Evolutionary conservation across 2,797 vertebrate species (phyloP).

Genomic region (Tapirus indicus): DNA sequence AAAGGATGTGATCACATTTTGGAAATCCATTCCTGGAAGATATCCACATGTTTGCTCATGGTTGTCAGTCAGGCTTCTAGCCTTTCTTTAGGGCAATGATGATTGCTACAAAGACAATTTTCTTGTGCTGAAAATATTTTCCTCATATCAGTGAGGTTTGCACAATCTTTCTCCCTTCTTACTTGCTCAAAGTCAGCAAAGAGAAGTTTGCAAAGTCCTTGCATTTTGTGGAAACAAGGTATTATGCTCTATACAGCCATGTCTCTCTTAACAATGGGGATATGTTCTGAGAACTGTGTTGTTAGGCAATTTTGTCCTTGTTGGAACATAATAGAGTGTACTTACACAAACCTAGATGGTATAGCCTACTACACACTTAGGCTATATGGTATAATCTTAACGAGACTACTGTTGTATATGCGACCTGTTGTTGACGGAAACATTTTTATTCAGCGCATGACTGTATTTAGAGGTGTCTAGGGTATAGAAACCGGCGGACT

Average conservation of each 20-base stretch:
- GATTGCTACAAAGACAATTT: background rate
- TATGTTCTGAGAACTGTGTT: too few species aligned
- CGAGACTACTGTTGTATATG: too few species aligned
- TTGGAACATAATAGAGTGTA: too few species aligned
- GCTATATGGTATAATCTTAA: too few species aligned
- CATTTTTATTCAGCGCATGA: too few species aligned
- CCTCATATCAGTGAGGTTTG: background rate
- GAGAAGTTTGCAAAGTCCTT: conserved; percentile 61
- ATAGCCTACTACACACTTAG: too few species aligned
- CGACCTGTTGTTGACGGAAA: too few species aligned
- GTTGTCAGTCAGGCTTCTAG: background rate
- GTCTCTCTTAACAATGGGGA: too few species aligned
- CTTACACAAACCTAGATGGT: too few species aligned
- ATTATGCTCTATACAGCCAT: background rate
- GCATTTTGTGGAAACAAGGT: conserved; percentile 2
- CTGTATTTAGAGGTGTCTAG: background rate
- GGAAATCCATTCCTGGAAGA: conserved; percentile 54
- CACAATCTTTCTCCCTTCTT: background rate
- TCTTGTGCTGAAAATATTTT: conserved; percentile 43
- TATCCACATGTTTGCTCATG: conserved; percentile 6
- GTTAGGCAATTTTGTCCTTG: too few species aligned
- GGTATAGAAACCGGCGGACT: background rate
- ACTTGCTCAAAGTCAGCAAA: background rate
- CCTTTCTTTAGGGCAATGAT: conserved; percentile 60
- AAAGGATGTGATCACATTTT: conserved; percentile 56